Evolutionary conservation across 2,888 invertebrate species (phyloP).

Genomic region (Pseudococcus longispinus): DNA sequence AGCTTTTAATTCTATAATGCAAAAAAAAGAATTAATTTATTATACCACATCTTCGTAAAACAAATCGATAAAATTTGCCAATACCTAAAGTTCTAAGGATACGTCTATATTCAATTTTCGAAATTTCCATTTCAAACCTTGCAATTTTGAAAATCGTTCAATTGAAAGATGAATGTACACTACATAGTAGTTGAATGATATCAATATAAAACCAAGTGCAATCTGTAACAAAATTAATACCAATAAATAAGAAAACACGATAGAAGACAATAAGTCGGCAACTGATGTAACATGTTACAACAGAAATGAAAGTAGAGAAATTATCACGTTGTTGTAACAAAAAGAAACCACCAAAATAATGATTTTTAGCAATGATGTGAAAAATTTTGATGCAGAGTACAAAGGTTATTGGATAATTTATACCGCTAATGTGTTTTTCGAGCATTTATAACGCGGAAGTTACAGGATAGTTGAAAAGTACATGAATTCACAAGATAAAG

Average conservation of each 20-base stretch:
- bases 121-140: not conserved
- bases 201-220: not conserved
- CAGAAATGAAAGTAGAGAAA: no score
- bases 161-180: not conserved
- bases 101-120: conserved; percentile 25
- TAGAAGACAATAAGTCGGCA: no score
- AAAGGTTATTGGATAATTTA: no score
- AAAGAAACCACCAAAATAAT: no score
- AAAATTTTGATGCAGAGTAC: no score
- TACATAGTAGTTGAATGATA: not conserved
- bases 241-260: not conserved
- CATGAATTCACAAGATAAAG: no score
- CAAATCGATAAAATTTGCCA: not conserved
- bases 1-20: conserved; percentile 47
- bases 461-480: no score
- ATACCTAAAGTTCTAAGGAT: conserved; percentile 18
- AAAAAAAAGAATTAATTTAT: not conserved
- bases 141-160: not conserved
- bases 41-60: not conserved
- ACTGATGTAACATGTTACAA: no score
- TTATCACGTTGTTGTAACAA: no score
- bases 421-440: no score
- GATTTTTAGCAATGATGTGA: no score
- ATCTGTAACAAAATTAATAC: not conserved
- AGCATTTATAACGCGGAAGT: no score